A percentile compares a stretch with the other conserved stretches of the same genome.
These are phyloP conservation scores for Aptenodytes forsteri DNA, from an alignment of 2,113 vertebrate genomes.

Conservation along the genomic window DNA sequence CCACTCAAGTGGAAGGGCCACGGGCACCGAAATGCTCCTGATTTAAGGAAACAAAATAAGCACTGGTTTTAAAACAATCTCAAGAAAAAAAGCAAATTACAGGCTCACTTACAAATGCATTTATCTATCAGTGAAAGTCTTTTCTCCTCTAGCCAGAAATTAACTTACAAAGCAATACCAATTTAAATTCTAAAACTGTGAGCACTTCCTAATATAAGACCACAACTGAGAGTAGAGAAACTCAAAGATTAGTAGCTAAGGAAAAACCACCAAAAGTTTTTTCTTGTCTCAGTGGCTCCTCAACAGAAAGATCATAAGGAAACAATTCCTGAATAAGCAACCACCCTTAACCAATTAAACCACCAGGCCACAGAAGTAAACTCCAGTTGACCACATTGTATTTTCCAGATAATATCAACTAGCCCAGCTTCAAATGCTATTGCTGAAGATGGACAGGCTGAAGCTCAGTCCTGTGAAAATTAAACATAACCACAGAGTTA, in stretches of 20 bases:
- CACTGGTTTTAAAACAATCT: background rate
- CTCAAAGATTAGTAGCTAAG: background rate
- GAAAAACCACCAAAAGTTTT: accelerated
- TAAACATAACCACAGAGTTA: background rate
- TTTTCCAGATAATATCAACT: background rate
- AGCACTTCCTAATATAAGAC: background rate
- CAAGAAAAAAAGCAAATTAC: background rate
- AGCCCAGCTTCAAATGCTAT: background rate
- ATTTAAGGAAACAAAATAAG: background rate
- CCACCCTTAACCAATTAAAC: background rate
- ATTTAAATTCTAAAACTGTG: background rate
- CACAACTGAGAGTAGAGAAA: background rate
- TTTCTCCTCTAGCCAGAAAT: background rate
- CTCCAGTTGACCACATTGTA: background rate
- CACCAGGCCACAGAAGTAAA: background rate
- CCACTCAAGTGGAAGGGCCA: background rate
- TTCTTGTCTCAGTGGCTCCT: background rate
- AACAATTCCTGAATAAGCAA: background rate
- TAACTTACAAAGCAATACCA: background rate
- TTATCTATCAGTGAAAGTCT: background rate
- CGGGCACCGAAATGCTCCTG: background rate
- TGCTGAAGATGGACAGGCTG: background rate
- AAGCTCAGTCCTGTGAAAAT: background rate
- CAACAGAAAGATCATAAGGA: background rate
- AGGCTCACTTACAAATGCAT: background rate